Percentiles rank a stretch among this genome's conserved stretches.
phyloP scores from a whole-genome alignment of 2,797 vertebrate genomes.

The Cyprinella venusta region DNA sequence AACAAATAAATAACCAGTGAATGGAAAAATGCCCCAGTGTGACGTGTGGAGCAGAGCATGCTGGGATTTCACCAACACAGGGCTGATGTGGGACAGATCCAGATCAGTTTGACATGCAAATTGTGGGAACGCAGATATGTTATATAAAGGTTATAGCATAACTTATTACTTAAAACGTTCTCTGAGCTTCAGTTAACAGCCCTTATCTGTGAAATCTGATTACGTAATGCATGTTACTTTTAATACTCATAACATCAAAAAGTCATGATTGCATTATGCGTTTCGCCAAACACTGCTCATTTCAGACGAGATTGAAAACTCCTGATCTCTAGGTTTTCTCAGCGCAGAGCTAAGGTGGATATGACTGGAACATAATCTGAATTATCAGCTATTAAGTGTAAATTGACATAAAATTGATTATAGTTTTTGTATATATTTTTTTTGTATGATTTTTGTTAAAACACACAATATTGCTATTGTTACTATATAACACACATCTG shows the following conservation, averaged over 20 bases:
- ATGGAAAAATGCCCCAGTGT: not conserved
- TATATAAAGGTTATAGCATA: not conserved
- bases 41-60: not conserved
- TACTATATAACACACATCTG: not conserved
- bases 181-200: not conserved
- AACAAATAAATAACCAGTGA: conserved; percentile 11
- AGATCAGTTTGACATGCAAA: not conserved
- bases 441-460: not conserved
- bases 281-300: too few species aligned
- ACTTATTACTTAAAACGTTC: not conserved
- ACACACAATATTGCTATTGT: not conserved
- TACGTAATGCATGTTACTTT: too few species aligned
- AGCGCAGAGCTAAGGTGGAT: too few species aligned
- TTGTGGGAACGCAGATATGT: not conserved
- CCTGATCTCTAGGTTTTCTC: too few species aligned
- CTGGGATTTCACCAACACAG: not conserved
- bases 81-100: not conserved
- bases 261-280: not conserved
- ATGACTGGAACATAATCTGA: too few species aligned
- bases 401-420: too few species aligned
- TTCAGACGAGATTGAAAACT: too few species aligned
- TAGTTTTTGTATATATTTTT: not conserved
- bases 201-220: not conserved
- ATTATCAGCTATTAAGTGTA: too few species aligned
- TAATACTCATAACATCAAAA: not conserved